Evolutionary conservation across 37 sponge, comb jelly and placozoan species (phyloP).

Genomic region (Spongilla lacustris): DNA sequence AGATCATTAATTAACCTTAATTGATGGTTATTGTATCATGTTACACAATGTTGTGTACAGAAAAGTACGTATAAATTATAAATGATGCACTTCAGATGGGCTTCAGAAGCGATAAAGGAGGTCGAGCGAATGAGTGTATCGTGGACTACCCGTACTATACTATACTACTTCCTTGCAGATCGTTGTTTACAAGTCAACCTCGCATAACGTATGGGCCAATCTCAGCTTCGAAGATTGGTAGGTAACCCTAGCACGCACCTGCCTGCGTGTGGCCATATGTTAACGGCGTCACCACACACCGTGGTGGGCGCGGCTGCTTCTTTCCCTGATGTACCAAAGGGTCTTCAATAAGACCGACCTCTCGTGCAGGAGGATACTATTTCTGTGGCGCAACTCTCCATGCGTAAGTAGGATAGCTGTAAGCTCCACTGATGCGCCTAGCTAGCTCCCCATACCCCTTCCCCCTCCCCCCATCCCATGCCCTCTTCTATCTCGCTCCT

Average conservation of each 20-base stretch:
- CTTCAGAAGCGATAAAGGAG: no score
- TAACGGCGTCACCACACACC: background rate
- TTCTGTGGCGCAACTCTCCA: slow-evolving; percentile 74
- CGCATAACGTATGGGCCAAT: slow-evolving; percentile 62
- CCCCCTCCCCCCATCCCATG: background rate
- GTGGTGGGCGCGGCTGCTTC: no score
- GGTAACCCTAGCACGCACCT: background rate
- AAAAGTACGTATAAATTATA: no score
- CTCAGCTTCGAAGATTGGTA: slow-evolving; percentile 80
- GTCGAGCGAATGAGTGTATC: background rate
- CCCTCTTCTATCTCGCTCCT: background rate
- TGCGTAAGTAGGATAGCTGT: slow-evolving; percentile 43
- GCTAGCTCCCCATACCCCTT: background rate
- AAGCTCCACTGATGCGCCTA: background rate
- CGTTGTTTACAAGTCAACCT: slow-evolving; percentile 50
- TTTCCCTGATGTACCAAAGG: slow-evolving; percentile 7
- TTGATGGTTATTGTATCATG: no score
- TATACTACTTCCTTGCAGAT: slow-evolving; percentile 46
- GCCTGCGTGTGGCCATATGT: no score
- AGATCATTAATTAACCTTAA: no score
- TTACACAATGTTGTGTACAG: no score
- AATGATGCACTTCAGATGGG: no score
- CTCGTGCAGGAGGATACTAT: slow-evolving; percentile 34
- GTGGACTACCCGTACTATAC: background rate
- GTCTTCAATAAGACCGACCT: slow-evolving; percentile 56